These are phyloP conservation scores for Numenius arquata DNA, from an alignment of 2,113 vertebrate species.

Conservation along the genomic window DNA sequence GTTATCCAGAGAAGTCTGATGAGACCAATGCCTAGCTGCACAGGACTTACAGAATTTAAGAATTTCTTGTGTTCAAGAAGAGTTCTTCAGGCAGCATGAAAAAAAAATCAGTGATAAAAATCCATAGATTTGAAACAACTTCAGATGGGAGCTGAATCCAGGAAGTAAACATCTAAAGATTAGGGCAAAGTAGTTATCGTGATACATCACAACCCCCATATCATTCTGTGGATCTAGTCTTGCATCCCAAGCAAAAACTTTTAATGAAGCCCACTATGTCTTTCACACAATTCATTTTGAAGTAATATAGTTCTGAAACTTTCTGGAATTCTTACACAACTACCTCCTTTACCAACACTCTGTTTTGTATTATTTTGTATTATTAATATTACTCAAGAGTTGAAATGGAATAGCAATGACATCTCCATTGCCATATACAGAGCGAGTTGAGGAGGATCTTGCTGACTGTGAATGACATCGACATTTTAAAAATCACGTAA, in stretches of 20 bases:
- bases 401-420: not conserved
- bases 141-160: not conserved
- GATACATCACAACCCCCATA: not conserved
- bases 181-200: not conserved
- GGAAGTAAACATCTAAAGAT: not conserved
- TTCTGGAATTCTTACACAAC: not conserved
- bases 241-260: not conserved
- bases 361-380: not conserved
- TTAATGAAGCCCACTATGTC: not conserved
- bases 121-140: not conserved
- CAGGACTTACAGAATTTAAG: not conserved
- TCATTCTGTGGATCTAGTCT: not conserved
- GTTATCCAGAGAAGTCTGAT: not conserved
- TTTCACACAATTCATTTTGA: not conserved
- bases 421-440: not conserved
- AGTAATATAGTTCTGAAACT: not conserved
- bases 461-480: not conserved
- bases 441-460: not conserved
- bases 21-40: not conserved
- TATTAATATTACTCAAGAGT: not conserved
- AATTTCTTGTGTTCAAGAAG: not conserved
- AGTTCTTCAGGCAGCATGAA: not conserved
- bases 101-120: not conserved
- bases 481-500: not conserved
- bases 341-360: not conserved